Evolutionary conservation across 1,140 invertebrate genomes (phyloP), one percentile per base, ranked within the genome.

Genomic region (Habropoda laboriosa): DNA sequence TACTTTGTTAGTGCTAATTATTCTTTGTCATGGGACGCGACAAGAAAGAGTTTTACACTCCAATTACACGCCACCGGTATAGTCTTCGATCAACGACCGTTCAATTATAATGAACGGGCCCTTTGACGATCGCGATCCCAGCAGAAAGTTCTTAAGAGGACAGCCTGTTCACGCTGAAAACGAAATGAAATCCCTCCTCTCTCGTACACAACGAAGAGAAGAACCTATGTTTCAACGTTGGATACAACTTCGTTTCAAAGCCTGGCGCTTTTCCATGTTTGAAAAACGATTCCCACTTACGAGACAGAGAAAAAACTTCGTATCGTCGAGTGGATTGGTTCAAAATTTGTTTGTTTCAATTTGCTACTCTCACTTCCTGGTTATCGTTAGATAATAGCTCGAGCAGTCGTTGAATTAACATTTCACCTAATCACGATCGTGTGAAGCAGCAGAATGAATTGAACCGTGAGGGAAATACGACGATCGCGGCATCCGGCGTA

Each of bases 101-200:
- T 53, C 47, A 75, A 66, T 75, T 75, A 75, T 75, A 75, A 75
- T 64, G 72, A 75, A 75, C 72, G 10, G 47, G 18, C 12, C 72
- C 47, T 75, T 75, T 75, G 72, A 66, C 47, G 61, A 66, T 61
- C 47, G 24, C 10, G 32, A 74, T 27, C 40, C 45, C 8, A 13
- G 35, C 35, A 66, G 30, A 32, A 21, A 42, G 66, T 75, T 66
- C 61, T 47, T 24, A 13, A 49, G 32, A 35, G 58, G 24, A 21
- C 21, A 21, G 16, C 32, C 13, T 24, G 27, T 4, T 16, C 7
- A 7, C 6, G 16, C n/a, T 35, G 16, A 0, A 35, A 58, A 5
- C 6, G 30, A 32, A 57, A n/a, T 21, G 30, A 35, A 32, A n/a
- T 13, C n/a, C n/a, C 35, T 60, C n/a, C 5, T 13, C 4, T 5